Evolutionary conservation across 2,113 vertebrate species (phyloP).

Genomic region (Chaenocephalus aceratus): DNA sequence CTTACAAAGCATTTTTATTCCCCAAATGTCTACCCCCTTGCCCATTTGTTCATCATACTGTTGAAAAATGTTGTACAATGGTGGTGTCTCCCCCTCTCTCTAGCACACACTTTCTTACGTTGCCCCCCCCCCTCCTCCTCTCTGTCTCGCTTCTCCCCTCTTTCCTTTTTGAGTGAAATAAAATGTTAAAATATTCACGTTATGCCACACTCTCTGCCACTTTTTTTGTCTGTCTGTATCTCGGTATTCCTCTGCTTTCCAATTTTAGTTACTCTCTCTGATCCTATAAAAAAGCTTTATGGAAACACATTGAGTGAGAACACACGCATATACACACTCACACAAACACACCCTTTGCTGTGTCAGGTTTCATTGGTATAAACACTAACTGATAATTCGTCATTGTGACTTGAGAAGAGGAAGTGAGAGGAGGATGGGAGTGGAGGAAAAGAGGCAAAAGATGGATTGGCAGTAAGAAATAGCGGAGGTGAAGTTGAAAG

Average conservation of each 20-base stretch:
- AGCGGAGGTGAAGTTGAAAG: not conserved
- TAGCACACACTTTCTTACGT: slow-evolving; percentile 34
- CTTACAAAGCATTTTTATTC: slow-evolving; percentile 72
- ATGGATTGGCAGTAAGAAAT: not conserved
- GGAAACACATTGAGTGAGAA: not conserved
- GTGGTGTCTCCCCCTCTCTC: slow-evolving; percentile 17
- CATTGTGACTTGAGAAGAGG: not conserved
- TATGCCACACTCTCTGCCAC: slow-evolving; percentile 24
- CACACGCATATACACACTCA: not conserved
- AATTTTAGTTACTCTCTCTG: slow-evolving; percentile 33
- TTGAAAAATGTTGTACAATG: slow-evolving; percentile 50
- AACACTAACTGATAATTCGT: slow-evolving; percentile 40
- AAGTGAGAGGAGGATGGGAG: slow-evolving; percentile 1
- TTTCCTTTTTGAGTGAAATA: slow-evolving; percentile 47
- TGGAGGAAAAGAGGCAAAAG: not conserved
- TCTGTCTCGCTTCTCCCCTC: not conserved
- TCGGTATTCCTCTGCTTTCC: slow-evolving; percentile 27
- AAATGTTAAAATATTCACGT: slow-evolving; percentile 65
- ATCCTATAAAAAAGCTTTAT: slow-evolving; percentile 20
- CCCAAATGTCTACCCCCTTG: slow-evolving; percentile 34
- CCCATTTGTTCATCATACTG: slow-evolving; percentile 24
- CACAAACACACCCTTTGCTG: slow-evolving; percentile 41
- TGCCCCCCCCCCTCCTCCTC: not conserved
- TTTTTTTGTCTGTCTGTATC: slow-evolving; percentile 25
- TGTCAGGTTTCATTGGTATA: slow-evolving; percentile 37